A percentile compares a stretch with the other conserved stretches of the same genome.
Conservation (phyloP, 2,797 vertebrate genomes). For the Mus spretus region DNA sequence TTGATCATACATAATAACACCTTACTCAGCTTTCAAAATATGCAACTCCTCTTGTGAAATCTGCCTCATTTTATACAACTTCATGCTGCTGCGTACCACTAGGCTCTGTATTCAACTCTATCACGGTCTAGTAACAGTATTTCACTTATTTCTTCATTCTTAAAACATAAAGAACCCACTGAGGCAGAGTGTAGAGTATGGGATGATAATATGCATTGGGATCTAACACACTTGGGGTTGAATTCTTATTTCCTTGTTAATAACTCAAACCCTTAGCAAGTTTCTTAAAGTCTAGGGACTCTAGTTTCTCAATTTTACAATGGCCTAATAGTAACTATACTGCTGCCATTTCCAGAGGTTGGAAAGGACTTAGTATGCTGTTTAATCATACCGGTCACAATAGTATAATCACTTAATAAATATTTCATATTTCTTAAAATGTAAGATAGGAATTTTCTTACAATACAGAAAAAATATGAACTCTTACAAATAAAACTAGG, state of each 20-base stretch:
- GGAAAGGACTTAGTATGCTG: not conserved
- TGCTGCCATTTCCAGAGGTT: not conserved
- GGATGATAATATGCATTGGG: not conserved
- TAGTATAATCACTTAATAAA: not conserved
- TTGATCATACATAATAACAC: not conserved
- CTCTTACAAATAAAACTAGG: slow-evolving; percentile 23
- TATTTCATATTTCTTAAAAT: not conserved
- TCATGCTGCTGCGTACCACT: not conserved
- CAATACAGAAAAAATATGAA: slow-evolving; percentile 48
- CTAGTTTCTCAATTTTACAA: not conserved
- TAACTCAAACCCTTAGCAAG: not conserved
- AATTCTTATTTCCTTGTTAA: slow-evolving; percentile 39
- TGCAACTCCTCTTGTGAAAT: slow-evolving; percentile 20
- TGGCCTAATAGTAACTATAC: not conserved
- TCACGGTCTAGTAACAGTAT: not conserved
- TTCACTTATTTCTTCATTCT: slow-evolving; percentile 31
- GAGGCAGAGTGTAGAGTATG: not conserved
- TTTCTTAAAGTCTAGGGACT: slow-evolving; percentile 22
- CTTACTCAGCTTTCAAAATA: slow-evolving; percentile 7
- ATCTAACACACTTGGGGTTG: not conserved
- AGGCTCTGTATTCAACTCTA: not conserved
- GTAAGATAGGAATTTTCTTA: not conserved
- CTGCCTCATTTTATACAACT: slow-evolving; percentile 33
- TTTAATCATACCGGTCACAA: not conserved
- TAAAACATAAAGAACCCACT: not conserved